phyloP scores from a whole-genome alignment of 2,888 invertebrate genomes.

The Drosophila cyrtoloma region DNA sequence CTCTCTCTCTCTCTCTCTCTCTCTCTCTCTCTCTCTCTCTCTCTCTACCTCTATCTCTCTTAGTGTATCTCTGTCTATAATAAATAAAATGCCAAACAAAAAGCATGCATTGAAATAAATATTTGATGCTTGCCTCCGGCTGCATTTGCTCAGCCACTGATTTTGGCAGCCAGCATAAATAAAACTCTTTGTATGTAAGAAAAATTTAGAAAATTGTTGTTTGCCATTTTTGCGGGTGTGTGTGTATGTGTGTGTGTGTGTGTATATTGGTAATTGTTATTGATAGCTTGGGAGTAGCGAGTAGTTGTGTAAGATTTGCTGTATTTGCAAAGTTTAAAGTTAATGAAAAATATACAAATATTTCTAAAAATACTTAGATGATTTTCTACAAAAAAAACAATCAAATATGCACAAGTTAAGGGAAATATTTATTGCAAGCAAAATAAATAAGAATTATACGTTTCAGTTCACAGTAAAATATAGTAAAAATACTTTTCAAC shows the following conservation, averaged over 20 bases:
- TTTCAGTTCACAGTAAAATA: not conserved
- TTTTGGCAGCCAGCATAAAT: slow-evolving; percentile 45
- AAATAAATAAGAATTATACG: not conserved
- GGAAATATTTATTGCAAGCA: not conserved
- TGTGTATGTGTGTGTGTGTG: not conserved
- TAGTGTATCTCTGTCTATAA: slow-evolving; percentile 30
- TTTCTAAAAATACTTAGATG: not conserved
- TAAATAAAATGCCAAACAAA: slow-evolving; percentile 64
- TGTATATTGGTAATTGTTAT: slow-evolving; percentile 12
- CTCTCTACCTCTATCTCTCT: not conserved
- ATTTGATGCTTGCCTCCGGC: slow-evolving; percentile 57
- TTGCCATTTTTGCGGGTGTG: not conserved
- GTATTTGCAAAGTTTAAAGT: not conserved
- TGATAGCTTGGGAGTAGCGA: not conserved
- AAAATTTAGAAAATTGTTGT: not conserved
- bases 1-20: too few species aligned
- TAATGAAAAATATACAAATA: not conserved
- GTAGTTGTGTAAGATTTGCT: not conserved
- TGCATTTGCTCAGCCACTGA: slow-evolving; percentile 34
- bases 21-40: not conserved
- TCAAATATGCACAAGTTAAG: accelerated
- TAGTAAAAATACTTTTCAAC: not conserved
- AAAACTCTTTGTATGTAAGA: slow-evolving; percentile 6
- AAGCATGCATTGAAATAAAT: slow-evolving; percentile 58
- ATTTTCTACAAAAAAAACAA: not conserved